Base-by-base conservation (phyloP, 2,888 invertebrate species). In the Polydrusus tereticollis region DNA sequence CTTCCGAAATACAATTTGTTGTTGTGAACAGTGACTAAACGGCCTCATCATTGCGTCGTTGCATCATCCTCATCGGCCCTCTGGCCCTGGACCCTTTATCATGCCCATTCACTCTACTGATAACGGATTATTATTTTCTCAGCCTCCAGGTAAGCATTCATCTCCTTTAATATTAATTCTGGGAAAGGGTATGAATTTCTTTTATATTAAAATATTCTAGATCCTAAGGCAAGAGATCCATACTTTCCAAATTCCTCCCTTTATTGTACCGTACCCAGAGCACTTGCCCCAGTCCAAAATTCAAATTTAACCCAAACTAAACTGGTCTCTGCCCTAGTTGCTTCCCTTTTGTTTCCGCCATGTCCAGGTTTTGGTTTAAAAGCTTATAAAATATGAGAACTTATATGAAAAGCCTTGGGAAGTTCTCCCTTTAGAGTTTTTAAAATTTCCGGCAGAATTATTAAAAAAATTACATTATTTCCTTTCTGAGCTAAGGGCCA, bases 51-150 rank as follows among this genome's bases (percentile, higher is more conserved):
- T 83, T 83, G 82, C 83, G 69, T 81, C 82, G 73, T 76, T 83
- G 67, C 81, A 82, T 69, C 75, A 77, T 74, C 77, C 79, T 52
- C 72, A 67, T 59, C 64, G 74, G 65, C 66, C 77, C 72, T 67
- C 78, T 76, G 77, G 77, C 78, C 77, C 80, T 76, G 75, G 78
- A 75, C 76, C 79, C 73, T 79, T 78, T 41, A 81, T 77, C 74
- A 82, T 84, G 80, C 82, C 82, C 18, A 83, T 86, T 82, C 85
- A 85, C 78, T 29, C 73, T 23, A 77, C 83, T 58, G 85, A 86
- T 73, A 84, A 84, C 79, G 85, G 85, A 85, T 83, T 86, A 85
- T 78, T 85, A 65, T 85, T 82, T 76, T 81, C 83, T 58, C 79
- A 80, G 77, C 82, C 85, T 33, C 82, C 85, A 68, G 85, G 85